phyloP scores from a whole-genome alignment of 2,888 invertebrate genomes.

The Nemotelus nigrinus region DNA sequence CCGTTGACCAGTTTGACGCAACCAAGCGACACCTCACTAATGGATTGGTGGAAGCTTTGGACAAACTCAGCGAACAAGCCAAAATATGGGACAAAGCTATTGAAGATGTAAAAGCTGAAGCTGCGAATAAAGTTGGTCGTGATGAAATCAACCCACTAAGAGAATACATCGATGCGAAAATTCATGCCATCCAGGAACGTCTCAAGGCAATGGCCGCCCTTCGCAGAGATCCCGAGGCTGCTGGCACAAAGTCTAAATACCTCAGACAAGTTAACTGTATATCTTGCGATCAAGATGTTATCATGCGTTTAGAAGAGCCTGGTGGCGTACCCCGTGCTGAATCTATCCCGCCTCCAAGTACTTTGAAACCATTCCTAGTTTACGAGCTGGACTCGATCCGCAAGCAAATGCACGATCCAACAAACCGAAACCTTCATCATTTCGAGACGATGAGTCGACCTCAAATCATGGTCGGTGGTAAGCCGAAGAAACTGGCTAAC shows the following conservation, averaged over 20 bases:
- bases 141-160: conserved; percentile 72
- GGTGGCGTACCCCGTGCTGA: conserved; percentile 66
- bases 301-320: conserved; percentile 73
- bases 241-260: conserved; percentile 74
- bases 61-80: conserved; percentile 71
- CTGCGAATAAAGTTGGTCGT: conserved; percentile 75
- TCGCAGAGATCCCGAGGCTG: conserved; percentile 74
- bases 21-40: conserved; percentile 74
- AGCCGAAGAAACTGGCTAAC: conserved; percentile 55
- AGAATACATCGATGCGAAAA: conserved; percentile 72
- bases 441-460: conserved; percentile 62
- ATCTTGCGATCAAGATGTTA: conserved; percentile 79
- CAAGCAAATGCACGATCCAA: conserved; percentile 52
- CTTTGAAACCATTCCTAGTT: conserved; percentile 76
- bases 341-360: conserved; percentile 69
- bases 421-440: conserved; percentile 64
- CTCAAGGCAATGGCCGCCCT: conserved; percentile 70
- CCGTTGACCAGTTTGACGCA: conserved; percentile 76
- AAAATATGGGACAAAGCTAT: conserved; percentile 71
- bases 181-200: conserved; percentile 71
- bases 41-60: conserved; percentile 72
- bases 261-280: conserved; percentile 79
- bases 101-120: conserved; percentile 73
- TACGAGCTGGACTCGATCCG: conserved; percentile 73
- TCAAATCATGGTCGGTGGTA: background rate